Conservation (phyloP, 2,888 invertebrate species). For the Drosophila ustulata region DNA sequence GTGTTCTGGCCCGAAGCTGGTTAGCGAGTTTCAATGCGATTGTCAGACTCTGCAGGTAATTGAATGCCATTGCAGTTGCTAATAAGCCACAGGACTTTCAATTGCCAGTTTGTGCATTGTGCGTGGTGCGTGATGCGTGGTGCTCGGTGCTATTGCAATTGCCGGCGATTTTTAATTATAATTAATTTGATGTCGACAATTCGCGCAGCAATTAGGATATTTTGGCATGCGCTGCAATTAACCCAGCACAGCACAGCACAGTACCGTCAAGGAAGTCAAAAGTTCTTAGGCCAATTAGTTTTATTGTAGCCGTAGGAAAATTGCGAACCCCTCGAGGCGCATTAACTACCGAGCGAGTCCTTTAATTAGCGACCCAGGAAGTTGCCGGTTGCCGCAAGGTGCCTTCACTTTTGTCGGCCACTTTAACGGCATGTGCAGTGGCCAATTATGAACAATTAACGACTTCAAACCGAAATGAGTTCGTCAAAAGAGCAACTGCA, state of each 20-base stretch:
- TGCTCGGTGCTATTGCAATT: background rate
- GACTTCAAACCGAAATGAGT: slow-evolving; percentile 8
- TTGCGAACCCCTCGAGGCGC: slow-evolving; percentile 27
- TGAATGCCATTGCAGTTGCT: slow-evolving; percentile 19
- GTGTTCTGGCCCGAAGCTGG: background rate
- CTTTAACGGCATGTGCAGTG: slow-evolving; percentile 47
- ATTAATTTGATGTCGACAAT: background rate
- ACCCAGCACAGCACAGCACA: background rate
- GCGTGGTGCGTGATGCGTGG: slow-evolving; percentile 1
- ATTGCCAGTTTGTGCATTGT: slow-evolving; percentile 5
- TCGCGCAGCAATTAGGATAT: slow-evolving; percentile 49
- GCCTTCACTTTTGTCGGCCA: slow-evolving; percentile 28
- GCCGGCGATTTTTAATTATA: slow-evolving; percentile 2
- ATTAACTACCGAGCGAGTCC: slow-evolving; percentile 56
- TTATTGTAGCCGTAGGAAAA: slow-evolving; percentile 44
- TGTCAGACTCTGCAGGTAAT: slow-evolving; percentile 10
- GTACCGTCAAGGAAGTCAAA: slow-evolving; percentile 39
- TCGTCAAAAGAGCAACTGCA: background rate
- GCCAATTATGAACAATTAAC: slow-evolving; percentile 64
- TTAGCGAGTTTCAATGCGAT: slow-evolving; percentile 4
- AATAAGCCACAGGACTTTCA: slow-evolving; percentile 14
- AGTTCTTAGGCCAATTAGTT: slow-evolving; percentile 69
- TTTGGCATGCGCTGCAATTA: slow-evolving; percentile 52
- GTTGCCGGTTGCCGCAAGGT: slow-evolving; percentile 24
- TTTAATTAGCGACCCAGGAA: slow-evolving; percentile 73